Conservation (phyloP, 2,797 vertebrate species). For the Dromococcyx pavoninus region DNA sequence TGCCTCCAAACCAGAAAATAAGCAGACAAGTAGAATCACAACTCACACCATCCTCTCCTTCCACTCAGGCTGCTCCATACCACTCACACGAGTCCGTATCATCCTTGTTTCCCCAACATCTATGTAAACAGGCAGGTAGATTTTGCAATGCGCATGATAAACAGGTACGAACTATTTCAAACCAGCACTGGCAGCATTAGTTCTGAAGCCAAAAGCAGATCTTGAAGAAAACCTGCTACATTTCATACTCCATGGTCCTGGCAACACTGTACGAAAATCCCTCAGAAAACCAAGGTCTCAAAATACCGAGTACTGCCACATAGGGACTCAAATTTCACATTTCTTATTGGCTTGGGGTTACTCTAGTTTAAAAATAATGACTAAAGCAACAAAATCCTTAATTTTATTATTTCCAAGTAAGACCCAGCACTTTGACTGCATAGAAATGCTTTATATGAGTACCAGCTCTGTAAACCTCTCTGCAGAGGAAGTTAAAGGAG, state of each 20-base stretch:
- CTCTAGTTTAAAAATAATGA: background rate
- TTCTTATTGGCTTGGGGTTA: background rate
- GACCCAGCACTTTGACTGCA: background rate
- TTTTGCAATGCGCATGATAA: slow-evolving; percentile 18
- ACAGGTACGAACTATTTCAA: background rate
- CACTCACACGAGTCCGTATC: background rate
- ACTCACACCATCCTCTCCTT: slow-evolving; percentile 28
- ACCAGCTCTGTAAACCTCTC: background rate
- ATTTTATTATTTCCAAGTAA: background rate
- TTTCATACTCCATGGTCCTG: background rate
- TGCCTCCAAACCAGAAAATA: slow-evolving; percentile 52
- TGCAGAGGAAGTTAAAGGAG: background rate
- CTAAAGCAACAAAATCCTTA: background rate
- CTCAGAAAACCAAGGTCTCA: background rate
- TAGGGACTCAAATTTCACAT: background rate
- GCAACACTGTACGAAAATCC: background rate
- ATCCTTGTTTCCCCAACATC: slow-evolving; percentile 27
- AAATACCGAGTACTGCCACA: background rate
- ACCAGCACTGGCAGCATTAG: background rate
- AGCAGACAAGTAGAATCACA: slow-evolving; percentile 55
- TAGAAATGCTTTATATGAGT: background rate
- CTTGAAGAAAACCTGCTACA: background rate
- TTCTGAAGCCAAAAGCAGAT: background rate
- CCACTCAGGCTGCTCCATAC: background rate
- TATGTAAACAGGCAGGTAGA: slow-evolving; percentile 4